These are phyloP conservation scores for Halichoerus grypus DNA, from an alignment of 2,113 vertebrate genomes.

Conservation along the genomic window DNA sequence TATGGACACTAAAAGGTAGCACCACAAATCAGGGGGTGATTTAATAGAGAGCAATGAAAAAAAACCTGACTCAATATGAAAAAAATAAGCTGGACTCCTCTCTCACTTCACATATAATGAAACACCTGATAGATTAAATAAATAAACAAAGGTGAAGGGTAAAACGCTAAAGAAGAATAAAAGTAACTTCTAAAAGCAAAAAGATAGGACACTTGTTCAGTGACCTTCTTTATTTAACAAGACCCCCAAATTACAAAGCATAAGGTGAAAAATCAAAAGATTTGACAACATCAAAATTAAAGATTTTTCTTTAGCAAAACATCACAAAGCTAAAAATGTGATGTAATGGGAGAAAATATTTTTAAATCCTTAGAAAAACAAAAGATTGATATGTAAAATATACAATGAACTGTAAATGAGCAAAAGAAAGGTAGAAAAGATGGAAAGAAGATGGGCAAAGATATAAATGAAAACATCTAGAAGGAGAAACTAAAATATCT, in stretches of 20 bases:
- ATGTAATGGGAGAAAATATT: background rate
- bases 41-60: background rate
- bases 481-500: background rate
- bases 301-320: background rate
- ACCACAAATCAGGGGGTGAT: background rate
- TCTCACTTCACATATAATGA: background rate
- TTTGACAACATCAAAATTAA: constrained; percentile 4
- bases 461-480: background rate
- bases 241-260: background rate
- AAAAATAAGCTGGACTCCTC: background rate
- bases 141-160: background rate
- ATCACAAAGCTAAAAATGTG: background rate
- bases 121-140: background rate
- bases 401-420: background rate
- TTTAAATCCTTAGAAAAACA: background rate
- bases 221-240: background rate
- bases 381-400: background rate
- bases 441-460: background rate
- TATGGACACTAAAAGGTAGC: background rate
- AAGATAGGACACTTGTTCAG: background rate
- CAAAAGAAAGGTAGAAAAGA: background rate
- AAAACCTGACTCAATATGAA: background rate
- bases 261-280: background rate
- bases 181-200: background rate
- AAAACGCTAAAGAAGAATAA: background rate